Evolutionary conservation across 2,888 invertebrate species (phyloP).

Genomic region (Drosophila nr. perissopoda): DNA sequence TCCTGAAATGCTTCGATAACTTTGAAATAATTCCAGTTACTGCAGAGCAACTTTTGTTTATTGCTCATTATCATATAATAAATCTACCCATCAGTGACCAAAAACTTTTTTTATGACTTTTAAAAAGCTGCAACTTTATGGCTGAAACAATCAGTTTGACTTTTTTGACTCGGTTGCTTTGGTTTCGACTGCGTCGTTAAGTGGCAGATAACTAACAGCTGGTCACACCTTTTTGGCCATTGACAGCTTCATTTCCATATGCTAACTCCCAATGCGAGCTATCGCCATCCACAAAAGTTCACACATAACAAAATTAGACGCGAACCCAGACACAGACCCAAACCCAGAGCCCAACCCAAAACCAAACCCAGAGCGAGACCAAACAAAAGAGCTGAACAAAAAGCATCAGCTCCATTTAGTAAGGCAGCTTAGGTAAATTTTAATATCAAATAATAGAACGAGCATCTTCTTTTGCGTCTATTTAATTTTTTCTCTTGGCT

Average conservation of each 20-base stretch:
- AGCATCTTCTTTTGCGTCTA: conserved; percentile 29
- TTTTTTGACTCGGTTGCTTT: conserved; percentile 17
- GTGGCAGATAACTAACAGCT: conserved; percentile 43
- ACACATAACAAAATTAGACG: conserved; percentile 67
- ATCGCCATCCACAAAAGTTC: conserved; percentile 60
- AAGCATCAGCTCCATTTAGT: conserved; percentile 52
- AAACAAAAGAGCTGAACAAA: conserved; percentile 62
- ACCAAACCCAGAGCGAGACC: conserved; percentile 18
- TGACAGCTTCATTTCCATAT: conserved; percentile 75
- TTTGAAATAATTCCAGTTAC: not conserved
- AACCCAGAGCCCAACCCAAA: conserved; percentile 7
- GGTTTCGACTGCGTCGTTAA: conserved; percentile 26
- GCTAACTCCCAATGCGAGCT: conserved; percentile 32
- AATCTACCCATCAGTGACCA: conserved; percentile 11
- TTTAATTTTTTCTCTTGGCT: conserved; percentile 3
- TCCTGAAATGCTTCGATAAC: not conserved
- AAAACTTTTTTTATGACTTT: conserved; percentile 32
- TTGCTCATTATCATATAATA: conserved; percentile 19
- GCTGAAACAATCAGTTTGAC: conserved; percentile 27
- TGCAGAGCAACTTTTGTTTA: not conserved
- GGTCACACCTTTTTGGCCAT: conserved; percentile 54
- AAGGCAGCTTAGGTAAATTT: conserved; percentile 61
- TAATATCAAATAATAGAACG: conserved; percentile 30
- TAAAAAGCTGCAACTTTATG: conserved; percentile 37
- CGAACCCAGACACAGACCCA: conserved; percentile 5